Conservation (phyloP, 2,797 vertebrate species). For the Fistularia tabacaria region DNA sequence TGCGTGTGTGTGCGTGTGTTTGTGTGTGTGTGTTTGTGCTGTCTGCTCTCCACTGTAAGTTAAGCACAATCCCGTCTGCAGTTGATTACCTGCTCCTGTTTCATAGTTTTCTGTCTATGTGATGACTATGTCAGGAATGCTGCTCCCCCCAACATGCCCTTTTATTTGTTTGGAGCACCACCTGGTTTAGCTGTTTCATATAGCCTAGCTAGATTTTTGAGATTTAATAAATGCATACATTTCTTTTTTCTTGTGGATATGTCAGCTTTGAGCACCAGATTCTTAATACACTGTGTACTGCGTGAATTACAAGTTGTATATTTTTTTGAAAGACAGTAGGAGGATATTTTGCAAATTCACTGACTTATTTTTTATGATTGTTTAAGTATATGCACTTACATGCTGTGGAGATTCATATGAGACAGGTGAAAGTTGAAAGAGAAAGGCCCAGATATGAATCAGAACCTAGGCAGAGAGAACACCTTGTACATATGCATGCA, state of each 20-base stretch:
- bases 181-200: conserved; percentile 62
- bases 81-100: conserved; percentile 53
- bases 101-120: conserved; percentile 35
- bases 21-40: conserved; percentile 15
- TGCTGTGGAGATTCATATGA: background rate
- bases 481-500: too few relatives aligned
- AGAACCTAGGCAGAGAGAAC: conserved; percentile 13
- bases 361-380: too few relatives aligned
- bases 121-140: conserved; percentile 58
- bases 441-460: conserved; percentile 16
- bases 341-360: too few relatives aligned
- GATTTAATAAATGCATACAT: conserved; percentile 3
- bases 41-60: conserved; percentile 27
- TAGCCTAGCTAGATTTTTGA: conserved; percentile 34
- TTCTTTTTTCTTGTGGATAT: conserved; percentile 17
- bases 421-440: conserved; percentile 1
- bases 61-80: conserved; percentile 28
- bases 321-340: background rate
- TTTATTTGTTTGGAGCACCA: conserved; percentile 61
- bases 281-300: background rate
- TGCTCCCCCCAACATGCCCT: conserved; percentile 28
- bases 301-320: background rate
- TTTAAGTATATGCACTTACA: too few relatives aligned
- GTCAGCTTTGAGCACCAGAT: conserved; percentile 12
- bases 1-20: conserved; percentile 9